Conservation (phyloP, 2,113 vertebrate genomes). For the Ctenodactylus gundi region DNA sequence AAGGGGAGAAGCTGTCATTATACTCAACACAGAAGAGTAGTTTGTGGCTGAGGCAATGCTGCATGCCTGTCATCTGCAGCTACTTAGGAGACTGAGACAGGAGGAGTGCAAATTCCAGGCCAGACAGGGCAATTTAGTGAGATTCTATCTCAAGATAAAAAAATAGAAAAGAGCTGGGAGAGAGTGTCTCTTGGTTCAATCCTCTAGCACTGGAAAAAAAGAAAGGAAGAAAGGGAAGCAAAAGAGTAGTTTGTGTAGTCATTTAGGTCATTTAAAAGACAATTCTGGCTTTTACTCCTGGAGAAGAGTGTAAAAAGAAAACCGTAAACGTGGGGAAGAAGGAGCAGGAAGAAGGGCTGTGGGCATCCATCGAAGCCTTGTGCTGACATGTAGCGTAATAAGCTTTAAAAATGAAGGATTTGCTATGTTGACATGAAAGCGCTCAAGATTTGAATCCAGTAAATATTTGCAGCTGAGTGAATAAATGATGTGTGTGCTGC, state of each 20-base stretch:
- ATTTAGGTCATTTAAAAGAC: not conserved
- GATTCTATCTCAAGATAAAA: not conserved
- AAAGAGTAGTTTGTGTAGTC: not conserved
- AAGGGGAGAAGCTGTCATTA: not conserved
- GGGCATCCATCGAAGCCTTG: not conserved
- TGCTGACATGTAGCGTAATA: not conserved
- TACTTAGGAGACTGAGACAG: not conserved
- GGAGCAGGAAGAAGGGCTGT: not conserved
- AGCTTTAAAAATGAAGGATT: constrained; percentile 43
- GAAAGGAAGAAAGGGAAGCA: no score
- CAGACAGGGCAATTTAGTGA: not conserved
- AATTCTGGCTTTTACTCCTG: not conserved
- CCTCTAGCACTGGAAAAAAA: not conserved
- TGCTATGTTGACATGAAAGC: not conserved
- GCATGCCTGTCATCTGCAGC: not conserved
- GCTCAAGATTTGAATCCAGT: constrained; percentile 24
- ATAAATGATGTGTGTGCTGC: not conserved
- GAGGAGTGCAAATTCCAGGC: not conserved
- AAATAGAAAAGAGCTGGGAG: not conserved
- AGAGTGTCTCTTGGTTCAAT: not conserved
- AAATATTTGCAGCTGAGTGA: constrained; percentile 45
- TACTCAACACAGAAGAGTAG: not conserved
- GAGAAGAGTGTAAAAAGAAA: not conserved
- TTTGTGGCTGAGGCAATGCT: not conserved
- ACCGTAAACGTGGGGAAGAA: not conserved